Evolutionary conservation across 2,888 invertebrate species (phyloP).

Genomic region (Schizaphis graminum): DNA sequence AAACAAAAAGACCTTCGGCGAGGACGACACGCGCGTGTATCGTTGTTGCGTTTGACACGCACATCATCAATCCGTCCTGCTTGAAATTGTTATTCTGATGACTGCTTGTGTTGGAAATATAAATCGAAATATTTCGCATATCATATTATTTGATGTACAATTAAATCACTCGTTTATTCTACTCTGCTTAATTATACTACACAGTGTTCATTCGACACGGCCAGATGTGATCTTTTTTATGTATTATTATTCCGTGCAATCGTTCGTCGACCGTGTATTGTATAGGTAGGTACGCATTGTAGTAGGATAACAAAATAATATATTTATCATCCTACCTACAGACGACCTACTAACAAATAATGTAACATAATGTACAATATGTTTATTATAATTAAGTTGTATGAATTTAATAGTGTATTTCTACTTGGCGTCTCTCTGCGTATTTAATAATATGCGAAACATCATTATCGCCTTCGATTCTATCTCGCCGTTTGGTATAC

Average conservation of each 20-base stretch:
- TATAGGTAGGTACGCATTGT: background rate
- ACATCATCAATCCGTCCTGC: slow-evolving; percentile 44
- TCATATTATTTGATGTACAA: slow-evolving; percentile 12
- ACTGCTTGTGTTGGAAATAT: background rate
- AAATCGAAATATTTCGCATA: slow-evolving; percentile 23
- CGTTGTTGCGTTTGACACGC: slow-evolving; percentile 32
- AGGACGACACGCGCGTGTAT: background rate
- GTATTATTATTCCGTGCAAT: background rate
- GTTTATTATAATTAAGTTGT: background rate
- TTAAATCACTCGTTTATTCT: background rate
- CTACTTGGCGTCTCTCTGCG: background rate
- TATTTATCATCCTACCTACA: background rate
- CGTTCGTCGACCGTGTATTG: background rate
- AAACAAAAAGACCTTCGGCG: background rate
- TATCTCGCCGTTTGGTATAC: background rate
- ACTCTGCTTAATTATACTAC: background rate
- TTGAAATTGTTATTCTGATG: slow-evolving; percentile 15
- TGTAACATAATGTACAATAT: background rate
- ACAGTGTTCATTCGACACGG: background rate
- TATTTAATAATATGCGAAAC: background rate
- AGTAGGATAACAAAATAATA: slow-evolving; percentile 2
- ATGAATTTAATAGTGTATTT: background rate
- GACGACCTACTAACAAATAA: background rate
- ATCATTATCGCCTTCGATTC: background rate
- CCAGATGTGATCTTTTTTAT: background rate